These are phyloP conservation scores for Petrocephalus zakoni DNA, from an alignment of 2,113 vertebrate genomes.

Conservation along the genomic window DNA sequence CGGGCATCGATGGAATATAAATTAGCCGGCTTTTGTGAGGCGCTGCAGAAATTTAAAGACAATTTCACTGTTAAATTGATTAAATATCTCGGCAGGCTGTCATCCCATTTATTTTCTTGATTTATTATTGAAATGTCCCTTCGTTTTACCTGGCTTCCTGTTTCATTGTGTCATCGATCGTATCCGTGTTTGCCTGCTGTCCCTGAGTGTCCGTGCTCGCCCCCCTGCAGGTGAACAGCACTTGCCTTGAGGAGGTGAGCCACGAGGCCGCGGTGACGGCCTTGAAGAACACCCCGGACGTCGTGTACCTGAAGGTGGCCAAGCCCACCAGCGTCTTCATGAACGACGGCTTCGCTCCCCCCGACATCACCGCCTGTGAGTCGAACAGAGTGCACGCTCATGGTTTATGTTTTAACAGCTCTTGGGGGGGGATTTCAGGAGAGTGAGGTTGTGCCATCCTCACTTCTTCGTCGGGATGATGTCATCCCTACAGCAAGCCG, in stretches of 20 bases:
- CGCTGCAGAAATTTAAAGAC: not conserved
- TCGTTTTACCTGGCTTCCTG: not conserved
- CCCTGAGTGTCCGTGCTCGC: not conserved
- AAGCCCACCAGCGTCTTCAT: conserved; percentile 96
- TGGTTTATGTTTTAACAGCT: not conserved
- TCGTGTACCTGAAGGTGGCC: conserved; percentile 92
- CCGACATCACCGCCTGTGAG: conserved; percentile 94
- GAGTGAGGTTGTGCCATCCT: not conserved
- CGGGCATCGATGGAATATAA: not conserved
- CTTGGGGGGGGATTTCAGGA: not conserved
- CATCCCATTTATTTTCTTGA: not conserved
- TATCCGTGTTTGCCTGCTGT: not conserved
- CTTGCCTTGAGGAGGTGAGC: conserved; percentile 91
- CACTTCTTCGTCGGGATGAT: not conserved
- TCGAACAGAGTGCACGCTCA: conserved; percentile 25
- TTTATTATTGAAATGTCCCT: not conserved
- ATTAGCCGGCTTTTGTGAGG: not conserved
- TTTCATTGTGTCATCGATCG: not conserved
- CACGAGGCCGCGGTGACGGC: conserved; percentile 97
- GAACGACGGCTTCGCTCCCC: conserved; percentile 81
- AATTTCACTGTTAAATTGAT: not conserved
- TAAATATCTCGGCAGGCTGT: not conserved
- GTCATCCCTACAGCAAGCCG: not conserved
- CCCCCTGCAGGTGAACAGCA: conserved; percentile 77
- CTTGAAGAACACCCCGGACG: conserved; percentile 96